These are phyloP conservation scores for Troides aeacus DNA, from an alignment of 2,888 invertebrate genomes.

Conservation along the genomic window DNA sequence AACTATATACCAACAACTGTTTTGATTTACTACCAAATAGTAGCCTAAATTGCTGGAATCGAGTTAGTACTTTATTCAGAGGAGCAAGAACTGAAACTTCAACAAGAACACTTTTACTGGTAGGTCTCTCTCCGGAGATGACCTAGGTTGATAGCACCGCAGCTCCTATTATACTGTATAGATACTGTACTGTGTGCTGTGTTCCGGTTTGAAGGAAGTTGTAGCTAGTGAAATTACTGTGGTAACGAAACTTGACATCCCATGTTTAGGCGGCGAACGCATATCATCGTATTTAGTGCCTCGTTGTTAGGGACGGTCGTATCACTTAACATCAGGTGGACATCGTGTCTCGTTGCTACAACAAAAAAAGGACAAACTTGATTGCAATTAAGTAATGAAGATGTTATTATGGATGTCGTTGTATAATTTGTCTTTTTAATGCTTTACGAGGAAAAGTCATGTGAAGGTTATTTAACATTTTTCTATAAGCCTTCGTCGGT, in stretches of 20 bases:
- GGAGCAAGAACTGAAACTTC: neutral
- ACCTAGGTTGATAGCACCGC: no score
- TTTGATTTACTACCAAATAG: neutral
- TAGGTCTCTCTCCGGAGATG: no score
- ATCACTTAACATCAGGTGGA: no score
- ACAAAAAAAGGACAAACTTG: neutral
- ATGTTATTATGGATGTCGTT: neutral
- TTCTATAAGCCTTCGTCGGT: neutral
- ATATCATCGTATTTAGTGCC: no score
- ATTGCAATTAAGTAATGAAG: neutral
- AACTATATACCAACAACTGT: conserved; percentile 2
- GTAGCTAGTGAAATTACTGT: no score
- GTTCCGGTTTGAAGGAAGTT: no score
- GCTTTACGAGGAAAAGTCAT: neutral
- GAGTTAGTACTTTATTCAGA: neutral
- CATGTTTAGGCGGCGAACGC: no score
- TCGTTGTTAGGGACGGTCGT: no score
- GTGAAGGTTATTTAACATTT: neutral
- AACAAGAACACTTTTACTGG: no score
- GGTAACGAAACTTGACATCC: no score
- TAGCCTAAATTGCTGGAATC: neutral
- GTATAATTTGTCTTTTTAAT: neutral
- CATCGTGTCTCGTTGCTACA: neutral
- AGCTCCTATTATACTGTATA: no score
- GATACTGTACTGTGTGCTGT: no score